Percentiles rank a stretch among this genome's conserved stretches.
Evolutionary conservation across 2,888 invertebrate species (phyloP).

Genomic region (Lepidochrysops patricia): DNA sequence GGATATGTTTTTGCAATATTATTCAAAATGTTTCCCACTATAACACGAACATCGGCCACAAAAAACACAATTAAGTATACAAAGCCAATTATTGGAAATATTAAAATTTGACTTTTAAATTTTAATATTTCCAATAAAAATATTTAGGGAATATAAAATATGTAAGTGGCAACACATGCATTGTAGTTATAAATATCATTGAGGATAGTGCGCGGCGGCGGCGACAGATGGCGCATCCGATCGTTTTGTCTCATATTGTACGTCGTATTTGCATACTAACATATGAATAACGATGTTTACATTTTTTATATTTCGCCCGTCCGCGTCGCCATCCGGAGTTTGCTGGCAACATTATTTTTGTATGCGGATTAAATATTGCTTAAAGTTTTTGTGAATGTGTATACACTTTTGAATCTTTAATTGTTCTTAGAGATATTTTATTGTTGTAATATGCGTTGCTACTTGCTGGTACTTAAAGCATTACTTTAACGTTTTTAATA

Average conservation of each 20-base stretch:
- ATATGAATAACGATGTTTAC: conserved; percentile 11
- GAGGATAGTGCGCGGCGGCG: conserved; percentile 22
- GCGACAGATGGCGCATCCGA: conserved; percentile 43
- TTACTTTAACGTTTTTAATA: too few relatives aligned
- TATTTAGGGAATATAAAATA: not conserved
- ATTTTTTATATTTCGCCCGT: conserved; percentile 3
- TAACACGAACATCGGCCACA: too few relatives aligned
- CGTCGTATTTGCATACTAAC: not conserved
- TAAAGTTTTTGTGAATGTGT: not conserved
- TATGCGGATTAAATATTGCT: not conserved
- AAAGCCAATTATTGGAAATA: too few relatives aligned
- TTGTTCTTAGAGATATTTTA: not conserved
- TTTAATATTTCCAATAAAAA: too few relatives aligned
- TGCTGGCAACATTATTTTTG: conserved; percentile 2
- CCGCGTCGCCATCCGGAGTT: not conserved
- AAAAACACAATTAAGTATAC: too few relatives aligned
- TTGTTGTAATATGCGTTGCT: too few relatives aligned
- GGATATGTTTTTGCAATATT: too few relatives aligned
- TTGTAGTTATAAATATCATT: conserved; percentile 18
- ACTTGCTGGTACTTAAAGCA: too few relatives aligned
- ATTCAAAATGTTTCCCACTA: too few relatives aligned
- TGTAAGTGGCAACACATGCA: not conserved
- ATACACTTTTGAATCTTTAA: not conserved
- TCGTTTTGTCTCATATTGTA: conserved; percentile 17
- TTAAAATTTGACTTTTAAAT: too few relatives aligned